Conservation (phyloP, 2,797 vertebrate species). For the Antrozous pallidus region DNA sequence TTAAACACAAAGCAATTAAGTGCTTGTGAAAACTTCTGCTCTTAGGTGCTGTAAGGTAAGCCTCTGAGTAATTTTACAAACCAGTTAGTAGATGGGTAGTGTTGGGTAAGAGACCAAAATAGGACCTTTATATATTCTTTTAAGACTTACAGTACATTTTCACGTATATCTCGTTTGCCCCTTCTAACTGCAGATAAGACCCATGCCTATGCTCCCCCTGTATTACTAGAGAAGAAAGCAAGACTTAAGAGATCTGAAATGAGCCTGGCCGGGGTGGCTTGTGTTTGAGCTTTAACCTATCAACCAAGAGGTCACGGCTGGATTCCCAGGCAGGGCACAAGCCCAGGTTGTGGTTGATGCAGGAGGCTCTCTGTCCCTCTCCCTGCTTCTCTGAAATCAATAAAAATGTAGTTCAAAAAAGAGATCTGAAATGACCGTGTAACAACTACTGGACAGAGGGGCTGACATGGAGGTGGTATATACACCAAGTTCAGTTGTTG, state of each 20-base stretch:
- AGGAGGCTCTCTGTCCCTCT: too few species aligned
- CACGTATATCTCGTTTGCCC: neutral
- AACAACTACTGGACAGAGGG: neutral
- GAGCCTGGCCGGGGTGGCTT: too few species aligned
- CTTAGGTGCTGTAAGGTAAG: neutral
- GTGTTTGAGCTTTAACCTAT: too few species aligned
- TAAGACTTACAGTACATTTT: neutral
- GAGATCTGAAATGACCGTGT: neutral
- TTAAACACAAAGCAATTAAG: constrained; percentile 11
- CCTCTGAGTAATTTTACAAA: neutral
- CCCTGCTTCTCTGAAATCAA: too few species aligned
- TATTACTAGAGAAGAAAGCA: neutral
- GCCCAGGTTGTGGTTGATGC: too few species aligned
- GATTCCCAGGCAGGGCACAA: too few species aligned
- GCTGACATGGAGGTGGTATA: neutral
- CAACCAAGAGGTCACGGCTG: too few species aligned
- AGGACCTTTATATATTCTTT: neutral
- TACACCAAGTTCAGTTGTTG: neutral
- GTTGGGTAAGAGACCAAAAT: neutral
- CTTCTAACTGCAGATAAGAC: neutral
- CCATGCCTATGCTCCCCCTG: neutral
- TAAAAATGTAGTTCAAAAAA: neutral
- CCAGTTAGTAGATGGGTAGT: neutral
- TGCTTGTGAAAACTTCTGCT: neutral
- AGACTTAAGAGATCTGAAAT: neutral